Base-by-base conservation (phyloP, 2,797 vertebrate species). In the Sternarchorhynchus goeldii region DNA sequence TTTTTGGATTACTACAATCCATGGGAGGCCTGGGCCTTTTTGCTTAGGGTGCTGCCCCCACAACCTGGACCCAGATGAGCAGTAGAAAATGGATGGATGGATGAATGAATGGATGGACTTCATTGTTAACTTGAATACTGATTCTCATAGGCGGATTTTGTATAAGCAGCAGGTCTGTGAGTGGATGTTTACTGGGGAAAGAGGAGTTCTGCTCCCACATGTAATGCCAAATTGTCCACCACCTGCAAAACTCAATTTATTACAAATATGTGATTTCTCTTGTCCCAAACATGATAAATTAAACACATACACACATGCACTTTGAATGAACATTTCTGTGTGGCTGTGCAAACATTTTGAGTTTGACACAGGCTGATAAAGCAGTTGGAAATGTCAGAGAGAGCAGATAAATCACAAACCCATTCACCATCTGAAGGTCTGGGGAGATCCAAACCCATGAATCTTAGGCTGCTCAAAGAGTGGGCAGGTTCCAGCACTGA, bases 371-470 rank as follows among this genome's bases (percentile, higher is more conserved):
- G 73, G 62, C 78, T 89, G 89, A 92, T 90, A 89, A 86, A 90
- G 75, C 83, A 53, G 57, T 85, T 83, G 71, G 64, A 82, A 70
- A 80, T 36, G 45, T 59, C 77, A 53, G 16, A 59, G 74, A 79
- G 81, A 63, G 64, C 29, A 53, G 82, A 69, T 89, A 81, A 89
- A 89, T 89, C 85, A 87, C 78, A 32, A 69, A 86, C 73, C 82
- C 79, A 59, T 77, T 85, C 21, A 50, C 77, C 79, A 82, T 83
- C 34, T 7, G 84, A 81, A 83, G 89, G 86, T 87, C 91, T 91
- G 86, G 86, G 86, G 89, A 89, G 89, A 88, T 65, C 81, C 63
- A 78, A 78, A 79, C 86, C 83, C 80, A 76, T 88, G 86, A 90
- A 88, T 91, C 73, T 53, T 79, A 79, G 70, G 77, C 84, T 78